Evolutionary conservation across 2,113 vertebrate genomes (phyloP), one percentile per base, ranked within the genome.

Genomic region (Engraulis encrasicolus): DNA sequence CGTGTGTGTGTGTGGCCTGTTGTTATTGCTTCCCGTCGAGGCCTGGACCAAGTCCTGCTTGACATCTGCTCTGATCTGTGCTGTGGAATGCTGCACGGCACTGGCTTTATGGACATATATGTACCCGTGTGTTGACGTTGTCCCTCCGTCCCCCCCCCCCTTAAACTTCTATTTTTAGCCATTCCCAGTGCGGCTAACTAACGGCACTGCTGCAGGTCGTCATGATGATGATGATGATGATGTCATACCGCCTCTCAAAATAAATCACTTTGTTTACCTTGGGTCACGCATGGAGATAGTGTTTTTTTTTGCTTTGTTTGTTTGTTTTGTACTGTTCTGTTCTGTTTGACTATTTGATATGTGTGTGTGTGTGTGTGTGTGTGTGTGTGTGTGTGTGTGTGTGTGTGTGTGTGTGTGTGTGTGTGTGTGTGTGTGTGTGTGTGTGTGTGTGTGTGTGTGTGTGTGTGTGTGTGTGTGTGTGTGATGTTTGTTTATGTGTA

Each of bases 51-150:
- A 88, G 91, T 93, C n/a, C 91, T 85, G 77, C 6, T 17, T 90
- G 85, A 90, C 92, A 93, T 93, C 93, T 91, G 90, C 86, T 71
- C 83, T 90, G 88, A 93, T 94, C 92, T 90, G 88, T 85, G 89
- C 92, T 90, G 88, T 85, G 89, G 92, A 94, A 95, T 93, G 91
- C 89, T 89, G 89, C n/a, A n/a, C n/a, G 27, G 19, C 88, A 90
- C 90, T n/a, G n/a, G 88, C 90, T 91, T 90, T 87, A 92, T 93
- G 93, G 92, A 94, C 94, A 93, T 94, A 93, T 93, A 95, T 94
- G 94, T 92, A 91, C 89, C 91, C 91, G 87, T 2, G 54, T 87
- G 37, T 90, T 90, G 89, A 92, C 87, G 71, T 92, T 89, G 87
- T 23, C 58, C 58, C 58, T n/a, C n/a, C n/a, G n/a, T n/a, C n/a